A percentile compares a stretch with the other conserved stretches of the same genome.
phyloP scores from a whole-genome alignment of 2,113 vertebrate species.

The Microcebus griseorufus region DNA sequence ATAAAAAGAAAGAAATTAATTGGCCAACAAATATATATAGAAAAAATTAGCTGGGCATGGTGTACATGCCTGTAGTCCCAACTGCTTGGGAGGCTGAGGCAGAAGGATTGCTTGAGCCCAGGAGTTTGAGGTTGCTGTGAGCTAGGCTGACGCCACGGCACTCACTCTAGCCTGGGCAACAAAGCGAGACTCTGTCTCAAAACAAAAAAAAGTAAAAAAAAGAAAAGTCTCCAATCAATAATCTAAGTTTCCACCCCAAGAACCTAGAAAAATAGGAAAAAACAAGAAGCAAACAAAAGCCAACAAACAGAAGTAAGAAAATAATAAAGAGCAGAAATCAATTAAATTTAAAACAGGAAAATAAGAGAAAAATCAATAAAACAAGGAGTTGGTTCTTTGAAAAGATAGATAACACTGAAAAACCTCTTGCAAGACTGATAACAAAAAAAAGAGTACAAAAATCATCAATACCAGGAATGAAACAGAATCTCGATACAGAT shows the following conservation, averaged over 20 bases:
- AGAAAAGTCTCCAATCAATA: neutral
- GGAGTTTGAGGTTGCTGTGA: too few relatives aligned
- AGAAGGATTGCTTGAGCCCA: too few relatives aligned
- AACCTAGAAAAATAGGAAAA: neutral
- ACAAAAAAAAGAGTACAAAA: neutral
- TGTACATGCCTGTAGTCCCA: too few relatives aligned
- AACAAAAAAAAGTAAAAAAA: neutral
- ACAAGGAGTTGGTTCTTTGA: neutral
- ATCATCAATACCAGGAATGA: neutral
- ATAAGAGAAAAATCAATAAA: neutral
- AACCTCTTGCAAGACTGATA: neutral
- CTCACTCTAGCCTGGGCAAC: too few relatives aligned
- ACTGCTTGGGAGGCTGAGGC: too few relatives aligned
- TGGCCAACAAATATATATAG: too few relatives aligned
- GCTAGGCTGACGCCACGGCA: too few relatives aligned
- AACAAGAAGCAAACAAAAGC: neutral
- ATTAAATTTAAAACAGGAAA: neutral
- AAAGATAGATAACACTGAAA: neutral
- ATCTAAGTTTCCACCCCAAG: neutral
- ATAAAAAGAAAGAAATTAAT: too few relatives aligned
- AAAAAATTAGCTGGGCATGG: too few relatives aligned
- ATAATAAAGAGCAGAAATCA: neutral
- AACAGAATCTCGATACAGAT: neutral
- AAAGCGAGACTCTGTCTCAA: too few relatives aligned
- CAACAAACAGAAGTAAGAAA: neutral